Evolutionary conservation across 1,140 invertebrate species (phyloP), one percentile per base, ranked within the genome.

Genomic region (Drosophila orena): DNA sequence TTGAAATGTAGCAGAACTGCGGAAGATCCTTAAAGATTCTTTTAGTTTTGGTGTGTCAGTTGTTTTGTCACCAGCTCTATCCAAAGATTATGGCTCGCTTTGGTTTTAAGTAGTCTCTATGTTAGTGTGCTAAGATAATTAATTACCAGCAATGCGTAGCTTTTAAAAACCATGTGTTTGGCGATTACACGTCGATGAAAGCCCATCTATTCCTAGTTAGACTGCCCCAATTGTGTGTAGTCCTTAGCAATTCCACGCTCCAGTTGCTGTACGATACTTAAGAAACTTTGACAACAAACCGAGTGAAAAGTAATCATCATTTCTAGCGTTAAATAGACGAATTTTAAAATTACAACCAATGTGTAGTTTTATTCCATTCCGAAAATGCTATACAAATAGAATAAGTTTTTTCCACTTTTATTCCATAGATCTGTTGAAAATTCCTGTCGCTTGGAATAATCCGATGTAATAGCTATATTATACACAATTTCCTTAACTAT

Each of bases 301-400:
- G 27, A 47, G 22, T 47, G 75, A 53, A 38, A 66, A 52, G 17
- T 38, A 38, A 38, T 62, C 56, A 38, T 62, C 56, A 57, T 77
- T 54, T 77, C n/a, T 47, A 85, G 73, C 56, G 62, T 80, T 85
- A 85, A 76, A 77, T 86, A 81, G 81, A 74, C 58, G 72, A 85
- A 85, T 84, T 85, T 73, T 73, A 64, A 77, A 83, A n/a, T 12
- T 53, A 10, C 11, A 47, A 27, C 15, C n/a, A 46, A 27, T n/a
- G 3, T 27, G 50, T 8, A 17, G 22, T 17, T n/a, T 20, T 40
- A n/a, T 20, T 20, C 10, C 12, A 17, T 17, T 17, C 17, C 17
- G 17, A 17, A 17, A 17, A 17, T 17, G 17, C 17, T 17, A 17
- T 17, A 17, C 17, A 0, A 17, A 17, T 37, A 22, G 35, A 37